A percentile compares a stretch with the other conserved stretches of the same genome.
phyloP scores from a whole-genome alignment of 1,140 invertebrate species.

The Drosophila sp. region DNA sequence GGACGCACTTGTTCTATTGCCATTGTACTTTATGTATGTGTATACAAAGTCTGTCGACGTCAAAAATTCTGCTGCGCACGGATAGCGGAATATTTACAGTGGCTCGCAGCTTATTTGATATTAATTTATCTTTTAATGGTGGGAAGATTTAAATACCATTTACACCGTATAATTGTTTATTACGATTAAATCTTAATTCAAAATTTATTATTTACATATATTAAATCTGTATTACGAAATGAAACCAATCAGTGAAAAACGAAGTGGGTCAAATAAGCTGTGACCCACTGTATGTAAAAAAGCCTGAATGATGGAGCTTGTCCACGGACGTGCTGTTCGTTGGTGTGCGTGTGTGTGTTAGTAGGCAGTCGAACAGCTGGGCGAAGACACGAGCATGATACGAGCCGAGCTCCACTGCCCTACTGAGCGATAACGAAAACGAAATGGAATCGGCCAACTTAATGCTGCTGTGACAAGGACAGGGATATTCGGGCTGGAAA shows the following conservation, averaged over 20 bases:
- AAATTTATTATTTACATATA: no score
- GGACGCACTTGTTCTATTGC: constrained; percentile 37
- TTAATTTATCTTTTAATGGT: no score
- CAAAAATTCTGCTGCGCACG: constrained; percentile 41
- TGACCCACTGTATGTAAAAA: no score
- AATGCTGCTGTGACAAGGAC: constrained; percentile 19
- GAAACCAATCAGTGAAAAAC: neutral
- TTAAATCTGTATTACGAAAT: neutral
- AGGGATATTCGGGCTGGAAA: constrained; percentile 32
- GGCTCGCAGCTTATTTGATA: no score
- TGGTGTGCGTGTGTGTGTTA: neutral
- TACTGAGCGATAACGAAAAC: constrained; percentile 51
- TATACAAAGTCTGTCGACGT: constrained; percentile 1
- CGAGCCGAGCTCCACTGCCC: constrained; percentile 36
- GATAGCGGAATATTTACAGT: neutral
- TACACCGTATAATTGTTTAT: no score
- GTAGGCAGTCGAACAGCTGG: constrained; percentile 43
- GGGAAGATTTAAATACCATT: no score
- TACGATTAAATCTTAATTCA: no score
- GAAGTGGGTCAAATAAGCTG: no score
- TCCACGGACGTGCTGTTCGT: constrained; percentile 2
- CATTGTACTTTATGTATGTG: constrained; percentile 4
- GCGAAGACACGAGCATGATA: constrained; percentile 16
- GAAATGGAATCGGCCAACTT: constrained; percentile 41
- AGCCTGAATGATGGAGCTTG: constrained; percentile 30